Conservation (phyloP, 2,888 invertebrate species). For the Drosophila paramelanica region DNA sequence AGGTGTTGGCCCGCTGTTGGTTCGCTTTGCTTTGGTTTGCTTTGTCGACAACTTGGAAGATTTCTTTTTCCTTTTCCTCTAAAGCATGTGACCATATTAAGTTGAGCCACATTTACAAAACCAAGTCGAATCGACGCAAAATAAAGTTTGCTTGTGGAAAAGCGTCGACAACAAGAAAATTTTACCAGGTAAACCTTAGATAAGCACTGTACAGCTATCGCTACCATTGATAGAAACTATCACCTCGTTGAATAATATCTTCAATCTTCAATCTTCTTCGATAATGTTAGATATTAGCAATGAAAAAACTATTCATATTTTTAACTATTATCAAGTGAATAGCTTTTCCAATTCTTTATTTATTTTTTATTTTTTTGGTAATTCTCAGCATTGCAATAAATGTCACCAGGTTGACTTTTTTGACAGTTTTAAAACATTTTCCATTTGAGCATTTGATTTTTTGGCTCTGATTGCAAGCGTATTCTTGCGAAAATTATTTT, state of each 20-base stretch:
- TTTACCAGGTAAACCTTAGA: not conserved
- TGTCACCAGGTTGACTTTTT: not conserved
- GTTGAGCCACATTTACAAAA: constrained; percentile 16
- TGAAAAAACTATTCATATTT: too few relatives aligned
- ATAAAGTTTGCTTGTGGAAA: constrained; percentile 3
- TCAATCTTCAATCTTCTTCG: too few relatives aligned
- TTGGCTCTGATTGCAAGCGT: not conserved
- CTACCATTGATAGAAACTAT: not conserved
- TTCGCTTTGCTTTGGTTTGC: constrained; percentile 25
- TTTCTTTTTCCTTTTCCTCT: constrained; percentile 30
- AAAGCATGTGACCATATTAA: constrained; percentile 46
- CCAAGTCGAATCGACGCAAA: not conserved
- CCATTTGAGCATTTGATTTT: not conserved
- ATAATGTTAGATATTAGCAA: too few relatives aligned
- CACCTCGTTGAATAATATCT: too few relatives aligned
- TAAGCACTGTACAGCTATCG: not conserved
- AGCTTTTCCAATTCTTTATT: too few relatives aligned
- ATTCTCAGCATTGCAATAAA: not conserved
- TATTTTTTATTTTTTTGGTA: too few relatives aligned
- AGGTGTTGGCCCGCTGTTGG: constrained; percentile 56
- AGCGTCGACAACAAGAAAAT: constrained; percentile 2
- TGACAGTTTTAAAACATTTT: constrained; percentile 18
- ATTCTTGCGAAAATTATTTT: not conserved
- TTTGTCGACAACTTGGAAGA: constrained; percentile 32
- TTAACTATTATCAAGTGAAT: too few relatives aligned